Conservation (phyloP, 2,113 vertebrate species). For the Amazona guildingii region DNA sequence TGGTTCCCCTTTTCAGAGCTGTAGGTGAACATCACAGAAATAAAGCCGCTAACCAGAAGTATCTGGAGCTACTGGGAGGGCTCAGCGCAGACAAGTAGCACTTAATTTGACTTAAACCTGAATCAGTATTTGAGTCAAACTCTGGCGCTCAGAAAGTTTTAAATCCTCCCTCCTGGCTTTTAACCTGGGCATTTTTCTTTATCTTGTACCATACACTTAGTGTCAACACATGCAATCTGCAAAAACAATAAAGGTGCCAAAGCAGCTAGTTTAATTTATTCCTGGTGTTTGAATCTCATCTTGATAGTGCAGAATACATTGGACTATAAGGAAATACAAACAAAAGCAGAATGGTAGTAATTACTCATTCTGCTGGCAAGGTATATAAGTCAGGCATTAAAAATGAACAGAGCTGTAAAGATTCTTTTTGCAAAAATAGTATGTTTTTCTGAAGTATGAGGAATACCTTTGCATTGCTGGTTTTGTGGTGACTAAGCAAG, state of each 20-base stretch:
- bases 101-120: background rate
- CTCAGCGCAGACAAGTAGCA: background rate
- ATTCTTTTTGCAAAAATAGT: background rate
- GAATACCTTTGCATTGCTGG: background rate
- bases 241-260: background rate
- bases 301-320: background rate
- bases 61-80: background rate
- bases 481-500: background rate
- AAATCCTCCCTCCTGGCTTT: background rate
- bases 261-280: background rate
- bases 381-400: background rate
- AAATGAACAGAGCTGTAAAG: background rate
- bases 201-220: background rate
- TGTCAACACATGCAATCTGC: background rate
- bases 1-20: background rate
- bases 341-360: background rate
- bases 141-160: background rate
- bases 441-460: background rate
- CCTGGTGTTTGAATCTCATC: background rate
- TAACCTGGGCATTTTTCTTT: background rate
- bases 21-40: background rate
- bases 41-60: background rate
- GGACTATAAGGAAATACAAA: background rate
- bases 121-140: background rate
- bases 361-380: slow-evolving; percentile 20